These are phyloP conservation scores for Clupea harengus DNA, from an alignment of 2,113 vertebrate genomes.

Conservation along the genomic window DNA sequence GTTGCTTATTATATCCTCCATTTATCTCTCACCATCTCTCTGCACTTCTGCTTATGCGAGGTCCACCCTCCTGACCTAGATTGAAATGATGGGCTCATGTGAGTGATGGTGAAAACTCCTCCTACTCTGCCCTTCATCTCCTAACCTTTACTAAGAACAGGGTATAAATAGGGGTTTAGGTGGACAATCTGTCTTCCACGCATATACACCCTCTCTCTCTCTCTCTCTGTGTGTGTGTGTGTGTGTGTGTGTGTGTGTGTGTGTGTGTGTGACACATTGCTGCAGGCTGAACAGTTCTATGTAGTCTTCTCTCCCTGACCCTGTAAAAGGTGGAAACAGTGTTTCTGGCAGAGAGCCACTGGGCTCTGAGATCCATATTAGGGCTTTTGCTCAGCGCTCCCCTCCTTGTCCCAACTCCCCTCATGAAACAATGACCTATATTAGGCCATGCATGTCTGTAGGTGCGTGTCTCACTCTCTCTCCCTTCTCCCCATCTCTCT, in stretches of 20 bases:
- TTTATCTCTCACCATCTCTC: background rate
- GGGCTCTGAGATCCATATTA: constrained; percentile 6
- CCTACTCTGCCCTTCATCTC: background rate
- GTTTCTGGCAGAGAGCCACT: background rate
- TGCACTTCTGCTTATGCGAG: background rate
- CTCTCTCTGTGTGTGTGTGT: background rate
- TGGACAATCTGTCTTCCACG: background rate
- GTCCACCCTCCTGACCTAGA: background rate
- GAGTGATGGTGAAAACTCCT: background rate
- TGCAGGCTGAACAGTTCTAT: background rate
- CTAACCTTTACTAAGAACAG: background rate
- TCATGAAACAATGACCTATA: constrained; percentile 30
- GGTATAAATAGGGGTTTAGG: background rate
- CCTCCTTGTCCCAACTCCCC: background rate
- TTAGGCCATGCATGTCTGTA: background rate
- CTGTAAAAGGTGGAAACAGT: constrained; percentile 6
- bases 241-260: background rate
- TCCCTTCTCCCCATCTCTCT: background rate
- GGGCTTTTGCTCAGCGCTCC: background rate
- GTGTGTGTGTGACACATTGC: background rate
- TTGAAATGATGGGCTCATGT: background rate
- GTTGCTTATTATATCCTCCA: background rate
- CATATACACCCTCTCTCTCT: background rate
- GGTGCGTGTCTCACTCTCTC: background rate
- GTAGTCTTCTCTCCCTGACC: background rate